phyloP scores from a whole-genome alignment of 2,113 vertebrate genomes.

The Ptilonorhynchus violaceus region DNA sequence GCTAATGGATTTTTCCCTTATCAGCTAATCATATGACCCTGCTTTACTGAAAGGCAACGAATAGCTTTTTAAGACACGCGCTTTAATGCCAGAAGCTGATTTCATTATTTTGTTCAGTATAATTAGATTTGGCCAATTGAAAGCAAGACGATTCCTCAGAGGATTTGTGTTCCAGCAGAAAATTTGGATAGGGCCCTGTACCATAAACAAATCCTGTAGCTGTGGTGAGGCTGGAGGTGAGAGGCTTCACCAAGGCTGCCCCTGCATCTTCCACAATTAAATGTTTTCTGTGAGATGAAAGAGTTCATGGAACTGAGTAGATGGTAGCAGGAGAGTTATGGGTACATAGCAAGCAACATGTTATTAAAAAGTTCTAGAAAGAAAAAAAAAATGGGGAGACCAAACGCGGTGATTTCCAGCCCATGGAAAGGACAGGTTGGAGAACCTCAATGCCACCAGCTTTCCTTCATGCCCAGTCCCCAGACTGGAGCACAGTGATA shows the following conservation, averaged over 20 bases:
- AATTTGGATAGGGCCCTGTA: not conserved
- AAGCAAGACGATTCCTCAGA: not conserved
- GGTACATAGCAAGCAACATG: not conserved
- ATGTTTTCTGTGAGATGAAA: not conserved
- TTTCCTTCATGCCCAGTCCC: not conserved
- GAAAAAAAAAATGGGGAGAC: not conserved
- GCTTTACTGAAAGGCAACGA: constrained; percentile 25
- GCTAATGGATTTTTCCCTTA: constrained; percentile 64
- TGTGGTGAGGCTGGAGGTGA: not conserved
- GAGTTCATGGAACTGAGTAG: not conserved
- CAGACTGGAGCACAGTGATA: not conserved
- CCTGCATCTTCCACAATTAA: not conserved
- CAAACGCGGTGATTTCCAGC: not conserved
- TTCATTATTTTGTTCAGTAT: not conserved
- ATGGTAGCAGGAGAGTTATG: not conserved
- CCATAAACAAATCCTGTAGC: not conserved
- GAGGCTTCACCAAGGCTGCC: not conserved
- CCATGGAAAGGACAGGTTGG: not conserved
- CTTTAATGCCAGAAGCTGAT: constrained; percentile 38
- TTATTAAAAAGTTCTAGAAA: not conserved
- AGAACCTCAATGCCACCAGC: not conserved
- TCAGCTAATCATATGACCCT: constrained; percentile 49
- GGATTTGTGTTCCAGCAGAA: constrained; percentile 28
- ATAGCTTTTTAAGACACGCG: constrained; percentile 1
- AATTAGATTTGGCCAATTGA: constrained; percentile 36